phyloP scores from a whole-genome alignment of 1,140 invertebrate genomes.

The Drosophila funebris region DNA sequence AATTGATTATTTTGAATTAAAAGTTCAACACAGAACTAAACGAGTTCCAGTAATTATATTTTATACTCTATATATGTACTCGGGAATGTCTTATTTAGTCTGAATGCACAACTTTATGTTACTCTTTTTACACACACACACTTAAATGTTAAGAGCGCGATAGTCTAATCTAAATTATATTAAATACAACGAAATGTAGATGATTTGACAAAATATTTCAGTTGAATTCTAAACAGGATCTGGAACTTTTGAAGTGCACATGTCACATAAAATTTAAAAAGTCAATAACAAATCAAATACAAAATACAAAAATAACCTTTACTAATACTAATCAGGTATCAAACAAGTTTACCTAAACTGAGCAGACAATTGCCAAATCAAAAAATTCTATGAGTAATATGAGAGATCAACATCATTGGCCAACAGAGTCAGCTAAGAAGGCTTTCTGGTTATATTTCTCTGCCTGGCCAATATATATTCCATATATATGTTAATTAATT shows the following conservation, averaged over 20 bases:
- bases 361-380: neutral
- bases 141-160: too few species aligned
- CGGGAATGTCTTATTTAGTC: too few species aligned
- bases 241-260: neutral
- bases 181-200: too few species aligned
- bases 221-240: too few species aligned
- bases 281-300: neutral
- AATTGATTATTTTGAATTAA: neutral
- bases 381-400: conserved; percentile 6
- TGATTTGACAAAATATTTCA: too few species aligned
- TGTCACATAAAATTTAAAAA: conserved; percentile 1
- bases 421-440: neutral
- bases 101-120: too few species aligned
- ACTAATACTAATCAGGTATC: neutral
- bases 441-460: conserved; percentile 10
- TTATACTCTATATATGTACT: too few species aligned
- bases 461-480: neutral
- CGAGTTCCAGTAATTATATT: too few species aligned
- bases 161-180: too few species aligned
- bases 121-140: too few species aligned
- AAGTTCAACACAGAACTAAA: neutral
- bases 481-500: too few species aligned
- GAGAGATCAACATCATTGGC: neutral
- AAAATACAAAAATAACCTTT: neutral
- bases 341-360: conserved; percentile 14